Evolutionary conservation across 2,797 vertebrate genomes (phyloP).

Genomic region (Myotis pilosus): DNA sequence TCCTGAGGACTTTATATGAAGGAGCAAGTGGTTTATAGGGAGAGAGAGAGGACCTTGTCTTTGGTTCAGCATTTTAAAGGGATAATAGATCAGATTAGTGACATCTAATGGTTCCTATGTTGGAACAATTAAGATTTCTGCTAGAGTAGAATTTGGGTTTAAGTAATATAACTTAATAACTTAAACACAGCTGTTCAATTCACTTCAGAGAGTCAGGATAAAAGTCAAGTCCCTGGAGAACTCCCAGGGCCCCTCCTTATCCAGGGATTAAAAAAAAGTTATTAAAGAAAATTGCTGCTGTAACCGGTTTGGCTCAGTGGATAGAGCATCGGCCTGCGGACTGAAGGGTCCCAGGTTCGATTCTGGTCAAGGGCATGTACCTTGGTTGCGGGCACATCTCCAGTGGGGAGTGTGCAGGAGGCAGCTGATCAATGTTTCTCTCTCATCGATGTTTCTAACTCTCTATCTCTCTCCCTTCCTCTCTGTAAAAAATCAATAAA

Average conservation of each 20-base stretch:
- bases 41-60: constrained; percentile 15
- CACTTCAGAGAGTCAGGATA: background rate
- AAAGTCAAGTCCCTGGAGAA: background rate
- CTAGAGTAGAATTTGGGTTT: background rate
- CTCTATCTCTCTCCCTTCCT: no score
- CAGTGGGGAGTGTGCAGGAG: no score
- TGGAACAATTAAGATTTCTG: constrained; percentile 37
- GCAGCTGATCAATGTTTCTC: no score
- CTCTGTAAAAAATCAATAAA: no score
- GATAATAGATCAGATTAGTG: constrained; percentile 29
- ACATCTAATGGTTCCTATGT: background rate
- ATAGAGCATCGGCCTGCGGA: no score
- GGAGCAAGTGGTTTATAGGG: background rate
- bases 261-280: background rate
- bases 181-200: background rate
- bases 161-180: background rate
- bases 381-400: no score
- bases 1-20: constrained; percentile 24
- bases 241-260: background rate
- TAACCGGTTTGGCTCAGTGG: no score
- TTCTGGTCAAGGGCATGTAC: no score
- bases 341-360: no score
- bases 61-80: constrained; percentile 30
- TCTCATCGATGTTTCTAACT: no score
- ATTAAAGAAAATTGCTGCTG: background rate